Evolutionary conservation across 1,140 invertebrate species (phyloP), one percentile per base, ranked within the genome.

Genomic region (Caenorhabditis inopinata): DNA sequence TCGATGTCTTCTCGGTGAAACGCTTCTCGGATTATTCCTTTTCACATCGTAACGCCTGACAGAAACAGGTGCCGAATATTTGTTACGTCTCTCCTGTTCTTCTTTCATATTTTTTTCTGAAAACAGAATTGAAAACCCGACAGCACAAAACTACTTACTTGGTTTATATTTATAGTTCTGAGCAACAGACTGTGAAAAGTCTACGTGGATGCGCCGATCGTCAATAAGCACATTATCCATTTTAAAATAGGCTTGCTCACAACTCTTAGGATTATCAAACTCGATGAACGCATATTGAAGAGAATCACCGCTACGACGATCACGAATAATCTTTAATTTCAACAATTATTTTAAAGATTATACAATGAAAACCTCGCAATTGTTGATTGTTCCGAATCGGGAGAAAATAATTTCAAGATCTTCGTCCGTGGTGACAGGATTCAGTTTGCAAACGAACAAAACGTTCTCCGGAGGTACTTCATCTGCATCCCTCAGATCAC

Each of bases 171-270:
- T 82, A 58, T 80, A 89, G 38, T 84, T 88, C 51, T 89, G 89
- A 16, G 87, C 81, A 1, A 99, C 96, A 49, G 95, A 97, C 88
- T 99, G 97, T 84, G 95, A 97, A 90, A 99, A 99, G 89, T 99
- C 97, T 1, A 99, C 97, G 89, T 99, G 97, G 85, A 99, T 99
- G 85, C 97, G 91, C 53, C 97, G 90, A 88, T 99, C 97, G 90
- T 99, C 97, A 85, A 99, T 99, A 0, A 99, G 90, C 0, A 99
- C 96, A 91, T 99, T 99, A 87, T 98, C 96, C 97, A 99, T 99
- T 91, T 99, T 99, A 85, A 99, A 97, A 90, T 96, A 99, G 2
- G 97, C 97, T 84, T 95, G 93, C 91, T 99, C 97, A 91, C 97
- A 99, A 11, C 96, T 92, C 89, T 97, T 88, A 93, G 84, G 92